Conservation (phyloP, 2,888 invertebrate species). For the Ichneumoninae sp. region DNA sequence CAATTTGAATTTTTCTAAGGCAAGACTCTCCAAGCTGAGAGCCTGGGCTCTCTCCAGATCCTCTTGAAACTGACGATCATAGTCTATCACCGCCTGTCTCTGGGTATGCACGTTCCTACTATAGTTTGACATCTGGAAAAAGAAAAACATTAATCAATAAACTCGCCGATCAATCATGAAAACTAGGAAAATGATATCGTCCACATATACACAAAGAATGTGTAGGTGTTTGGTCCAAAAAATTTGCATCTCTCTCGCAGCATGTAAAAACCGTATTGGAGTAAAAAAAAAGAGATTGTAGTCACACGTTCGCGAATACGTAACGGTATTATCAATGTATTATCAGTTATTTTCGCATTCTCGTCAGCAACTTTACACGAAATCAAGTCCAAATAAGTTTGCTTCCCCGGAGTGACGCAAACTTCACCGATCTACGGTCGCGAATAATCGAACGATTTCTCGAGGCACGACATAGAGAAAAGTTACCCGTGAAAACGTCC, state of each 20-base stretch:
- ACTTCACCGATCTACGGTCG: not conserved
- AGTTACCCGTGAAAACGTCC: not conserved
- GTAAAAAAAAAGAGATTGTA: not conserved
- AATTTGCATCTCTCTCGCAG: not conserved
- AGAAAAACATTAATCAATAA: not conserved
- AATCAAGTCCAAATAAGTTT: constrained; percentile 22
- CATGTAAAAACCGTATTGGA: not conserved
- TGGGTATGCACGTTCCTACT: constrained; percentile 77
- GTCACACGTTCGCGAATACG: not conserved
- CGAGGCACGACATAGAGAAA: not conserved
- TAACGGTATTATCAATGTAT: constrained; percentile 2
- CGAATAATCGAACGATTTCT: not conserved
- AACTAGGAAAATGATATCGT: not conserved
- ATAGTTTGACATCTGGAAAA: constrained; percentile 81
- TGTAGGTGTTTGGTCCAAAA: not conserved
- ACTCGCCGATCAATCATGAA: not conserved
- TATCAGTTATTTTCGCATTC: constrained; percentile 1
- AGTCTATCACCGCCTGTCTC: constrained; percentile 85
- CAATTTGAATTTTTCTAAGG: constrained; percentile 92
- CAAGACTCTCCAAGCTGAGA: constrained; percentile 93
- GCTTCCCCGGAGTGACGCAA: not conserved
- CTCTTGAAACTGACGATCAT: constrained; percentile 93
- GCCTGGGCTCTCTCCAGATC: constrained; percentile 95
- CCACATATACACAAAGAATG: not conserved
- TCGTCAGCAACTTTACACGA: not conserved